Base-by-base conservation (phyloP, 2,888 invertebrate genomes). In the Melitaea athalia region DNA sequence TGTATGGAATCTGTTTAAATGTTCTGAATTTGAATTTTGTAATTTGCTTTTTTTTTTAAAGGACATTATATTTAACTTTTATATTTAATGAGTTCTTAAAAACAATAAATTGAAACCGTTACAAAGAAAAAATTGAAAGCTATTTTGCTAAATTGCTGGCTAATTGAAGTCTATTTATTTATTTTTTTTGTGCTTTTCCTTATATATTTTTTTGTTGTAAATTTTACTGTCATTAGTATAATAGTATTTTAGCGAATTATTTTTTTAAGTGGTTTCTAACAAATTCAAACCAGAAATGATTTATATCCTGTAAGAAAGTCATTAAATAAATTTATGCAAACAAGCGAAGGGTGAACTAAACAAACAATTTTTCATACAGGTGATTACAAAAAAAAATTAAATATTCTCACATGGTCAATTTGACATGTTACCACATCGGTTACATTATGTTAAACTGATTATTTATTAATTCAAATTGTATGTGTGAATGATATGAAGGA, bases 351-450 rank as follows among this genome's bases (percentile, higher is more conserved):
- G 57, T 57, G 5, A 15, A 11, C 38, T 42, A 4, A 7, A 15
- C 33, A 55, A 59, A 45, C 45, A 12, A 65, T 65, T 59, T 53
- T 60, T 65, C 65, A 65, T 52, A 45, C 33, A 6, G 53, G 45
- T 60, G 65, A 53, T 60, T 60, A 45, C 10, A 7, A 42, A 15
- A 38, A 15, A 38, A 12, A 75, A 84, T 85, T 83, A 77, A 85
- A 88, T 88, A 85, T 78, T 78, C n/a, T 84, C 83, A 81, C 85
- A 87, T 81, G 91, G 90, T 90, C 91, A 91, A 90, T 91, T 90
- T 87, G 84, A 83, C 79, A 82, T 78, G 82, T 81, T 83, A 88
- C 87, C 85, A 78, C 83, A 85, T 76, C 70, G 69, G 57, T 68
- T 70, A 68, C 64, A 52, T 71, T 64, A 73, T 69, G 70, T 66